Conservation (phyloP, 2,797 vertebrate species). For the Sus cebifrons region DNA sequence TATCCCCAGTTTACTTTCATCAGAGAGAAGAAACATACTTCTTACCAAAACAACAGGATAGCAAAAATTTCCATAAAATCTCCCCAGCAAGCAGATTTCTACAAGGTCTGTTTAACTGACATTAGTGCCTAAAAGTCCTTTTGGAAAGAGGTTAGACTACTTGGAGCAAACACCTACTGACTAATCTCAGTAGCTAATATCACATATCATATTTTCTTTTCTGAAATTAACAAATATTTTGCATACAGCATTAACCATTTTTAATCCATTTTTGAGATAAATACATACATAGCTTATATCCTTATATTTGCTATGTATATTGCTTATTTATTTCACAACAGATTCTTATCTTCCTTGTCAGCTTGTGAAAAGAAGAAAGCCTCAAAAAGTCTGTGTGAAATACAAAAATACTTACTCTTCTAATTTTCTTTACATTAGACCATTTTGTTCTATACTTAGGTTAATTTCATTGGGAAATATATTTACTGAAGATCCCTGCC, state of each 20-base stretch:
- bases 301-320: background rate
- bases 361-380: background rate
- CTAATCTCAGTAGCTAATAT: constrained; percentile 56
- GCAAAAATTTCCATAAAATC: constrained; percentile 72
- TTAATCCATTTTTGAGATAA: constrained; percentile 40
- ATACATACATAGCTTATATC: background rate
- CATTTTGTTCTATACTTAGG: background rate
- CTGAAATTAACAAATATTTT: constrained; percentile 68
- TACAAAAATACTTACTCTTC: background rate
- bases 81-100: constrained; percentile 67
- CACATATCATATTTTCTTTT: constrained; percentile 58
- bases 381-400: background rate
- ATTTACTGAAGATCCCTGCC: background rate
- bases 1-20: background rate
- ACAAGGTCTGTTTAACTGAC: constrained; percentile 71
- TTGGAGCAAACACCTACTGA: constrained; percentile 79
- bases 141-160: constrained; percentile 68
- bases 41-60: constrained; percentile 60
- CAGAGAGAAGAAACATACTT: constrained; percentile 52
- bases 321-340: background rate
- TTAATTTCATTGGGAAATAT: background rate
- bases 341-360: background rate
- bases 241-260: constrained; percentile 2
- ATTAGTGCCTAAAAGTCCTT: constrained; percentile 74
- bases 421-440: background rate